Evolutionary conservation across 1,140 invertebrate genomes (phyloP).

Genomic region (Macrotrachela quadricornifera): DNA sequence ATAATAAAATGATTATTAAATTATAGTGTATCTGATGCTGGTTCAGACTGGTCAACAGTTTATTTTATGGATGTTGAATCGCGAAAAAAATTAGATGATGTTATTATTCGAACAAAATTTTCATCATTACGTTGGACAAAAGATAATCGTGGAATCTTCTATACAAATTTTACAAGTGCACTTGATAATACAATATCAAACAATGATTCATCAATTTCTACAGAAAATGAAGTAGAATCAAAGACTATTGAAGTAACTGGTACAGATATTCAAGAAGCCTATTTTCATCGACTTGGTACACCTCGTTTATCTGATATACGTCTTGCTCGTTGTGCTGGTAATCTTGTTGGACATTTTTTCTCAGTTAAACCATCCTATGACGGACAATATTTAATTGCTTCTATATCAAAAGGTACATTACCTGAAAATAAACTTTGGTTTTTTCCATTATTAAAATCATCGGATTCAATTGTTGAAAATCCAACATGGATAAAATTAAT

Average conservation of each 20-base stretch:
- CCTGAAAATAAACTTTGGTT: conserved; percentile 62
- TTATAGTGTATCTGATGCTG: background rate
- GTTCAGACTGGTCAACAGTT: background rate
- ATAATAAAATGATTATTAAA: background rate
- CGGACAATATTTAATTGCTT: conserved; percentile 62
- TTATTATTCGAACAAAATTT: conserved; percentile 72
- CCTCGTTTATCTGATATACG: conserved; percentile 65
- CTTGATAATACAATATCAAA: conserved; percentile 41
- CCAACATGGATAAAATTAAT: conserved; percentile 44
- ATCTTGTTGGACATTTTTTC: conserved; percentile 90
- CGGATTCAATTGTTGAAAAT: conserved; percentile 16
- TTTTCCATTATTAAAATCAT: conserved; percentile 37
- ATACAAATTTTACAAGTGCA: conserved; percentile 47
- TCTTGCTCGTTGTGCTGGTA: conserved; percentile 66
- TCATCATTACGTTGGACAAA: conserved; percentile 74
- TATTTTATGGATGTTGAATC: background rate
- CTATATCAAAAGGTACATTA: conserved; percentile 55
- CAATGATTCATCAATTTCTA: conserved; percentile 70
- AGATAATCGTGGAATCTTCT: conserved; percentile 81
- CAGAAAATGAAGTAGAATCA: conserved; percentile 45
- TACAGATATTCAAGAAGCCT: conserved; percentile 56
- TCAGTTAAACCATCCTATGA: conserved; percentile 66
- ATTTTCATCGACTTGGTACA: conserved; percentile 69
- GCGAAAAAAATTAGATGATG: conserved; percentile 36
- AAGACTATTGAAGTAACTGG: too few species aligned